These are phyloP conservation scores for Phrynocephalus vlangalii DNA, from an alignment of 2,797 vertebrate species.

Conservation along the genomic window DNA sequence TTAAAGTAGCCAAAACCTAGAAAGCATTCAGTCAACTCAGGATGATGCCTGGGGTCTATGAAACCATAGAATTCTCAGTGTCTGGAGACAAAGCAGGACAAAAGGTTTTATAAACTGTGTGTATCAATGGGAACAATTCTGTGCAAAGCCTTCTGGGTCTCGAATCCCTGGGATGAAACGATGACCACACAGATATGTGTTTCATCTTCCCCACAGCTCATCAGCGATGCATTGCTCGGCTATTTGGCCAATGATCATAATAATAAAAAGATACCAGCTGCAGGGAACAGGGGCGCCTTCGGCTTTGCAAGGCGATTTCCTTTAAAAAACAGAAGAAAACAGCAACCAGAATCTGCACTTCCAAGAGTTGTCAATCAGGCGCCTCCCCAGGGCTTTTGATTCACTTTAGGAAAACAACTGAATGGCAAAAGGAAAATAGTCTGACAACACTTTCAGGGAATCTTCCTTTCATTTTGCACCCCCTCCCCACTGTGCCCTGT, in stretches of 20 bases:
- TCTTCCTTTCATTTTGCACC: constrained; percentile 12
- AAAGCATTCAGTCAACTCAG: background rate
- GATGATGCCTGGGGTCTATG: background rate
- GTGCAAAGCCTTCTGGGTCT: constrained; percentile 1
- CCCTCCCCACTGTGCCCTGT: constrained; percentile 1
- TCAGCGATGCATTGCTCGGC: constrained; percentile 30
- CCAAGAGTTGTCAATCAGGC: constrained; percentile 27
- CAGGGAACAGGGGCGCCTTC: constrained; percentile 21
- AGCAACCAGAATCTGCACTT: constrained; percentile 18
- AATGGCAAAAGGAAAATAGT: constrained; percentile 7
- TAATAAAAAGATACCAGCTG: background rate
- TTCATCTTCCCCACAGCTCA: constrained; percentile 33
- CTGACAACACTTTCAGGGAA: constrained; percentile 11
- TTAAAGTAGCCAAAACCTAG: constrained; percentile 5
- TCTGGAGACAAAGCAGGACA: background rate
- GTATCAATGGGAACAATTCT: constrained; percentile 31
- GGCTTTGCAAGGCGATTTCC: constrained; percentile 26
- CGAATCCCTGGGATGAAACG: background rate
- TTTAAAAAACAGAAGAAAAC: background rate
- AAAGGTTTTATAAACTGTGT: constrained; percentile 25
- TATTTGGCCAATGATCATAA: constrained; percentile 11
- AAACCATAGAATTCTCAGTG: constrained; percentile 12
- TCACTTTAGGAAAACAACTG: constrained; percentile 33
- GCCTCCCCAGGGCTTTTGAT: background rate
- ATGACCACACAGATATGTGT: constrained; percentile 33